These are phyloP conservation scores for Hyppa rectilinea DNA, from an alignment of 2,888 invertebrate species.

Conservation along the genomic window DNA sequence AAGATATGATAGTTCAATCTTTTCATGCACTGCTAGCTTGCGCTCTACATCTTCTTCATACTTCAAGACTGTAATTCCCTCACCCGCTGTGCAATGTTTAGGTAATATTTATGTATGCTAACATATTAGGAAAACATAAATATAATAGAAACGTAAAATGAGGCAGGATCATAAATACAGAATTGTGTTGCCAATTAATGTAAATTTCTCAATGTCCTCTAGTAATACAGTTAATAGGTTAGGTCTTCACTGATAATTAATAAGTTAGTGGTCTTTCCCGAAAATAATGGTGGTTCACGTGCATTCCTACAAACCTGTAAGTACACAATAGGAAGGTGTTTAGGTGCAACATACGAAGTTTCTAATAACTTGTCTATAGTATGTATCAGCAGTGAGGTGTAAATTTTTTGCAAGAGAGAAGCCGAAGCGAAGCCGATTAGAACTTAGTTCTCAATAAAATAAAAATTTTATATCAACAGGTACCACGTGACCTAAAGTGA, in stretches of 20 bases:
- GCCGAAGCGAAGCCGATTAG: no score
- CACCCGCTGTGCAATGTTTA: conserved; percentile 66
- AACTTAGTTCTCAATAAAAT: no score
- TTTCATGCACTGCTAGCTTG: neutral
- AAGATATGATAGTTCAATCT: neutral
- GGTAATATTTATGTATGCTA: conserved; percentile 64
- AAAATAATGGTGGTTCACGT: conserved; percentile 75
- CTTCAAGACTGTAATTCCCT: conserved; percentile 19
- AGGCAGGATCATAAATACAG: conserved; percentile 58
- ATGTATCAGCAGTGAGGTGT: no score
- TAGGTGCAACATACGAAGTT: conserved; percentile 37
- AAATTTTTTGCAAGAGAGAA: no score
- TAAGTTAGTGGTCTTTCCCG: conserved; percentile 76
- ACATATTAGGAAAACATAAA: conserved; percentile 57
- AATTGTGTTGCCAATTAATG: conserved; percentile 65
- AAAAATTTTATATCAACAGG: no score
- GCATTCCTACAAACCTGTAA: conserved; percentile 69
- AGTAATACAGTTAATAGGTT: conserved; percentile 51
- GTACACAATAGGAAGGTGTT: conserved; percentile 70
- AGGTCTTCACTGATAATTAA: conserved; percentile 65
- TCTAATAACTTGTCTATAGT: conserved; percentile 4
- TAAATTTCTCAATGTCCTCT: conserved; percentile 67
- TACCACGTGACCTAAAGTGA: no score
- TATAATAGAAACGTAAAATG: conserved; percentile 49
- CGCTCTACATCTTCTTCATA: conserved; percentile 40